Conservation (phyloP, 2,113 vertebrate genomes). For the Cyrtonyx montezumae region DNA sequence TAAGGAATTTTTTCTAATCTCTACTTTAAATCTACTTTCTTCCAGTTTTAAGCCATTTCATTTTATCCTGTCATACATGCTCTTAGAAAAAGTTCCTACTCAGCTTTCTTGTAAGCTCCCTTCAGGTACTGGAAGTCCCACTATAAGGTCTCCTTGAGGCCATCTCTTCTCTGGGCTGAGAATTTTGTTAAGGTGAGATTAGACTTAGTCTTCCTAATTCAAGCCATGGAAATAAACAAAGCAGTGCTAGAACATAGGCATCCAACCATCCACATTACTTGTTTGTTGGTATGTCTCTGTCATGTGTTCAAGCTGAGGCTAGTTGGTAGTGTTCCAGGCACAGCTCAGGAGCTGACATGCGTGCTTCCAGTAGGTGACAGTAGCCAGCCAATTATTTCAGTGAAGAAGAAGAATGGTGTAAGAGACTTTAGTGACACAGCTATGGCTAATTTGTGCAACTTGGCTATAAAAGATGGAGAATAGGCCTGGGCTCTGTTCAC, state of each 20-base stretch:
- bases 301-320: neutral
- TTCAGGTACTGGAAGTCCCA: no score
- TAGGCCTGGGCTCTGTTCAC: neutral
- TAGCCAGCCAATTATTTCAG: neutral
- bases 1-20: no score
- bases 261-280: neutral
- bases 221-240: neutral
- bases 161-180: no score
- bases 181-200: neutral
- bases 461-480: neutral
- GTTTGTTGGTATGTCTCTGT: neutral
- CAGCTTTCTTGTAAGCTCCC: no score
- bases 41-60: no score
- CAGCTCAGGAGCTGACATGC: neutral
- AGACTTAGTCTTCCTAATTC: neutral
- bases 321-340: neutral
- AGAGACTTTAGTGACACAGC: neutral
- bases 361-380: neutral
- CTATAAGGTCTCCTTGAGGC: no score
- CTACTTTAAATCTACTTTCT: no score
- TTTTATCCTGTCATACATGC: no score
- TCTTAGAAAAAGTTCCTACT: no score
- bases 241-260: neutral
- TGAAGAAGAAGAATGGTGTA: neutral
- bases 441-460: neutral